These are phyloP conservation scores for Eulemur macaco DNA, from an alignment of 2,113 vertebrate species.

Conservation along the genomic window DNA sequence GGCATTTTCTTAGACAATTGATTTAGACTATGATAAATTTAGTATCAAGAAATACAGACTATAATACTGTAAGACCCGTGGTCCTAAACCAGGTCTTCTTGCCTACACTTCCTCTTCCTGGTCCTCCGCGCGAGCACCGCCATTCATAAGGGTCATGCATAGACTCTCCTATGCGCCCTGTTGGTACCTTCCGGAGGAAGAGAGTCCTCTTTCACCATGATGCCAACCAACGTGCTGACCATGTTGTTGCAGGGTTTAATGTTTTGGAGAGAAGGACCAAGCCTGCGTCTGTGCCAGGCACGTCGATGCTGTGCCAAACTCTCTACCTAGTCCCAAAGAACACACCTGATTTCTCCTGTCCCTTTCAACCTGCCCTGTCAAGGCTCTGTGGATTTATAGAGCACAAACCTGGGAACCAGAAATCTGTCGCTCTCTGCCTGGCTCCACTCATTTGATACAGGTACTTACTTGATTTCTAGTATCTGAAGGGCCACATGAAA, in stretches of 20 bases:
- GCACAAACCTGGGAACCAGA: neutral
- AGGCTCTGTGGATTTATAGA: neutral
- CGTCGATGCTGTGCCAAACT: neutral
- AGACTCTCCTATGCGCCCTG: accelerated
- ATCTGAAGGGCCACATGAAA: neutral
- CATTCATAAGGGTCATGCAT: accelerated
- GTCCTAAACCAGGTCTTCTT: too few species aligned
- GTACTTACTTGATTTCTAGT: neutral
- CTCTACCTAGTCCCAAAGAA: neutral
- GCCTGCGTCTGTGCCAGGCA: neutral
- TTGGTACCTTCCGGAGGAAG: neutral
- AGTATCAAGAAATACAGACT: neutral
- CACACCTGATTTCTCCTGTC: neutral
- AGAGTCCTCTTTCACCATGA: neutral
- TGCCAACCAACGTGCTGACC: neutral
- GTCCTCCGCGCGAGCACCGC: neutral
- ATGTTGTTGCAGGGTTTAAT: neutral
- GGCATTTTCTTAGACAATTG: neutral
- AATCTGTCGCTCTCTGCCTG: neutral
- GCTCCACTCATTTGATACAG: neutral
- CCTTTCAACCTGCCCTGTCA: neutral
- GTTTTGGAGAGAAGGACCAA: neutral
- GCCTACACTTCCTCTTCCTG: neutral
- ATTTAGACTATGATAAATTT: neutral
- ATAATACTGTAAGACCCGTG: neutral